Evolutionary conservation across 2,888 invertebrate genomes (phyloP), one percentile per base, ranked within the genome.

Genomic region (Machimus atricapillus): DNA sequence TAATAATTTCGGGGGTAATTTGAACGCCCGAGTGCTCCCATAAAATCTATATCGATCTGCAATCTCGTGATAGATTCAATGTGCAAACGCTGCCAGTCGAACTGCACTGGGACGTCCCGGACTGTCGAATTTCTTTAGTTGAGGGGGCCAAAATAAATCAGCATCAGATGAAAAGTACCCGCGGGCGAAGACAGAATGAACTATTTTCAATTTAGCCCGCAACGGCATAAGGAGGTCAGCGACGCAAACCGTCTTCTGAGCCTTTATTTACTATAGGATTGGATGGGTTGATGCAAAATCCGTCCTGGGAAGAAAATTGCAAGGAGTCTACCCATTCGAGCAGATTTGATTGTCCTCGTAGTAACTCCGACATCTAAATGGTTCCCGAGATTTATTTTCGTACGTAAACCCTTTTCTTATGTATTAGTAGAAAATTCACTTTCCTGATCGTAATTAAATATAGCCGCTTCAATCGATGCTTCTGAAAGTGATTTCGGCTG

Each of bases 311-410:
- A 40, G 31, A 19, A 37, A 37, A 40, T 73, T 34, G 31, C 58
- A 85, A 74, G 74, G 27, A 74, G 23, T 74, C 31, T 46, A 76
- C n/a, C 46, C 74, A 31, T 31, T 43, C 27, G 43, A 52, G 40
- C n/a, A 31, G 74, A 82, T 82, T 82, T 66, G 85, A 85, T 85
- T 85, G 85, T 85, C 85, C 74, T 85, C 23, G 27, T n/a, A 74
- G 85, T 74, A 85, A 85, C 43, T 85, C 43, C 74, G n/a, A 23
- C 74, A 31, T 85, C 27, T 74, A 85, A 66, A 66, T 83, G 14
- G 73, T 34, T 83, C 74, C 43, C 27, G 52, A 58, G 34, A 85
- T 85, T 85, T 85, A 85, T 85, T 74, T 85, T 52, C 23, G 74
- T 74, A 85, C 16, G 52, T 74, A 74, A 85, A 34, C 27, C 19